These are phyloP conservation scores for Xerus inauris DNA, from an alignment of 2,113 vertebrate genomes.

Conservation along the genomic window DNA sequence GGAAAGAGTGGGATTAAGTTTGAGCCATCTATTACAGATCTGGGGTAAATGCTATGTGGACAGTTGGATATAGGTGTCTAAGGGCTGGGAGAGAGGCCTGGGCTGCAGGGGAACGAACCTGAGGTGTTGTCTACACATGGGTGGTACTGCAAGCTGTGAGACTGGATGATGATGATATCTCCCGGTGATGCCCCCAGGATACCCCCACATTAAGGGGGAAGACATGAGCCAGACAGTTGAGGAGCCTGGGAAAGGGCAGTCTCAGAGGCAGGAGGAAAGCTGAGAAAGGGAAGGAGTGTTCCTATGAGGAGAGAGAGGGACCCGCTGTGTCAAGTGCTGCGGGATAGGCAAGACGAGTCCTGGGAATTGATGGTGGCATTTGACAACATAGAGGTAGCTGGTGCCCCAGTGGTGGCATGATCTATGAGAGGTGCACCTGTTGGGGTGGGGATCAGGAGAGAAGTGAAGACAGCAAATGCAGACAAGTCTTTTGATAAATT, in stretches of 20 bases:
- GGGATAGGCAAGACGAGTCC: neutral
- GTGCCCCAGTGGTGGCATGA: neutral
- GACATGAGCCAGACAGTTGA: neutral
- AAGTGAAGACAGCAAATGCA: neutral
- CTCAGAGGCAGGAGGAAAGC: too few species aligned
- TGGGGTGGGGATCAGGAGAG: neutral
- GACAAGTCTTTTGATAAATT: neutral
- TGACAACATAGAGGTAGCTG: fast-evolving
- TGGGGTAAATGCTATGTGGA: neutral
- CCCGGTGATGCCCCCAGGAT: neutral
- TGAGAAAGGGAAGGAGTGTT: neutral
- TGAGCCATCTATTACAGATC: neutral
- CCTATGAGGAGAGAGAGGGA: neutral
- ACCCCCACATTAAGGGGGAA: neutral
- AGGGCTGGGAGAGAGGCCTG: neutral
- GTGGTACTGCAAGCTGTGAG: neutral
- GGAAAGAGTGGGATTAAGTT: neutral
- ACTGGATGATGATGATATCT: neutral
- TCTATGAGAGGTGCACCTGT: neutral
- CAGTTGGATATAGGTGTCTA: too few species aligned
- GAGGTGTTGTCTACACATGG: neutral
- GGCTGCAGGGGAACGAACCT: neutral
- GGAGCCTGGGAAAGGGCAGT: neutral
- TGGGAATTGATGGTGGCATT: neutral
- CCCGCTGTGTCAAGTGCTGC: too few species aligned